Conservation (phyloP, 2,113 vertebrate genomes). For the Chaetodon trifascialis region DNA sequence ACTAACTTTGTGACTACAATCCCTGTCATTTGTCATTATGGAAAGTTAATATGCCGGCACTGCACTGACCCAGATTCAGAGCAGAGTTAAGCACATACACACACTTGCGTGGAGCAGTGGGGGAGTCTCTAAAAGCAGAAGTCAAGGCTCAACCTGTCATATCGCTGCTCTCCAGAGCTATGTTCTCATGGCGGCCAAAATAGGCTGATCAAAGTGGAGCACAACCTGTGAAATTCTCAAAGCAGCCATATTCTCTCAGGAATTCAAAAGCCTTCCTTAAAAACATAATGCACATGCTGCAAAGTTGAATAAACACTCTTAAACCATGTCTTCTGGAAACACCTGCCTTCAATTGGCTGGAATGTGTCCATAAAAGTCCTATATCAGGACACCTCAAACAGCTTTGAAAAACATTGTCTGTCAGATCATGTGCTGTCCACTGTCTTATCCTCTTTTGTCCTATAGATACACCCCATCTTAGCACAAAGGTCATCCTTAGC, state of each 20-base stretch:
- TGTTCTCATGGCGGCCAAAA: constrained; percentile 52
- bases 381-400: background rate
- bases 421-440: background rate
- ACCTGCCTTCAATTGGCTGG: constrained; percentile 1
- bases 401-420: background rate
- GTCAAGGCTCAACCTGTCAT: constrained; percentile 68
- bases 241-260: constrained; percentile 37
- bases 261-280: constrained; percentile 31
- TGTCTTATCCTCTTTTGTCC: background rate
- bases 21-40: constrained; percentile 67
- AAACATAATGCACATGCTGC: constrained; percentile 30
- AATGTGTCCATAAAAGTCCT: background rate
- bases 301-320: constrained; percentile 14
- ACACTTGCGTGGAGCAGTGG: constrained; percentile 18
- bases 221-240: constrained; percentile 61
- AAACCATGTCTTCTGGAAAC: constrained; percentile 22
- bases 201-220: constrained; percentile 64
- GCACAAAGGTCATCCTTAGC: background rate
- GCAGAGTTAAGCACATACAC: constrained; percentile 58
- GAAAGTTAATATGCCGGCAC: constrained; percentile 65
- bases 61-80: constrained; percentile 72
- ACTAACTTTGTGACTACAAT: constrained; percentile 57
- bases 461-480: background rate
- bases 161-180: constrained; percentile 61
- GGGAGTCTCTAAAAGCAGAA: constrained; percentile 66